Evolutionary conservation across 1,140 invertebrate species (phyloP), one percentile per base, ranked within the genome.

Genomic region (Vanessa tameamea): DNA sequence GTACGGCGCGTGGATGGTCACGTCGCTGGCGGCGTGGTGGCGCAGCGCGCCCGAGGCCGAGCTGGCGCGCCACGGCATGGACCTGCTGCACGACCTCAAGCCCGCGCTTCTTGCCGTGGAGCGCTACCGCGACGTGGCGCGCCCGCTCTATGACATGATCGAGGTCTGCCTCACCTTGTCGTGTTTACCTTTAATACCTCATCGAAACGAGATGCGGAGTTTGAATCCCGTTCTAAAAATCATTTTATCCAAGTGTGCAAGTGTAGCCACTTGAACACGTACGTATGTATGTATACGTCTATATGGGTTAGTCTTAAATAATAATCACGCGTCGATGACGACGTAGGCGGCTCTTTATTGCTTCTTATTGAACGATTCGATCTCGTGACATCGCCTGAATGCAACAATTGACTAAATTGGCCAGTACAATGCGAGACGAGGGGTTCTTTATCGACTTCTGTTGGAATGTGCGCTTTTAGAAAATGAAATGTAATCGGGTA

Each of bases 81-180:
- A 91, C 80, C 82, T 91, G 74, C 73, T 92, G 83, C 88, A 92
- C 77, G 90, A 92, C 80, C 64, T 92, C 75, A 91, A 91, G 85
- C 88, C 90, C 16, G 86, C 85, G 76, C 84, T 92, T 73, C 89
- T 90, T 31, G 87, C 86, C 57, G 76, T 92, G 47, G 87, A 90
- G 76, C 83, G 84, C 13, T 90, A 91, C 82, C 72, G 78, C 47
- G 88, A 91, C 71, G 73, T 89, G 63, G 89, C 85, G 13, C 63
- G 86, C 1, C 89, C 88, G 5, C 69, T 91, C 65, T 87, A 87
- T 76, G 87, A 87, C 66, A 91, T 92, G 84, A 88, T 92, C 64
- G 89, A 91, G 87, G 90, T 88, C 31, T 23, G 51, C 15, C 51
- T 55, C 1, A 0, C n/a, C 51, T n/a, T 23, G 0, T 16, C 2